Conservation (phyloP, 2,888 invertebrate genomes). For the Melipona beecheii region DNA sequence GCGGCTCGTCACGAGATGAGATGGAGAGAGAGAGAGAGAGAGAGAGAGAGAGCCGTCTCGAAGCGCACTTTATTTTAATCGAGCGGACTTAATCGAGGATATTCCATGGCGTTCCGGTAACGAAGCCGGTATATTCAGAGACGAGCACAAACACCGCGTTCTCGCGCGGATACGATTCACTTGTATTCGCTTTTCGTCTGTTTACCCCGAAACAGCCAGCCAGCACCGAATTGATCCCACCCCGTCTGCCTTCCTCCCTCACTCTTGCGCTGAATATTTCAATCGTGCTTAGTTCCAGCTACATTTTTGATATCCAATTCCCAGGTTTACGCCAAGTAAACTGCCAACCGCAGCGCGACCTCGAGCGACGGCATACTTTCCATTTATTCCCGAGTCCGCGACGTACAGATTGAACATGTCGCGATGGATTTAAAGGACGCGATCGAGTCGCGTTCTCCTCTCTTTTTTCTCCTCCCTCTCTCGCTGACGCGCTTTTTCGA, state of each 20-base stretch:
- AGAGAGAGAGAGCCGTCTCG: background rate
- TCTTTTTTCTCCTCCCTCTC: background rate
- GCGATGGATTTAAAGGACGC: slow-evolving; percentile 19
- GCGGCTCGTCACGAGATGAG: background rate
- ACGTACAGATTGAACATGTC: slow-evolving; percentile 38
- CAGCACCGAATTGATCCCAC: slow-evolving; percentile 45
- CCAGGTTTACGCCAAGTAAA: slow-evolving; percentile 68
- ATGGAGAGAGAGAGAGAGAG: no score
- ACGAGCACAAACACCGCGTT: background rate
- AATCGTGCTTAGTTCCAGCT: slow-evolving; percentile 75
- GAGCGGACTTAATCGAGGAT: slow-evolving; percentile 48
- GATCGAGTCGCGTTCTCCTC: background rate
- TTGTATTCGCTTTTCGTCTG: background rate
- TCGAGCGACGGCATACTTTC: background rate
- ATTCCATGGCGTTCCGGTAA: slow-evolving; percentile 22
- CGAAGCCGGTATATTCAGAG: slow-evolving; percentile 24
- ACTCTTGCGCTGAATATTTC: slow-evolving; percentile 75
- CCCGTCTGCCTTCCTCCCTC: slow-evolving; percentile 10
- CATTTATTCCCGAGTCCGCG: background rate
- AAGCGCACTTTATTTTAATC: slow-evolving; percentile 47
- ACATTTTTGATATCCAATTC: slow-evolving; percentile 82
- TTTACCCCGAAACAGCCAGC: slow-evolving; percentile 24
- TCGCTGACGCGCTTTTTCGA: background rate
- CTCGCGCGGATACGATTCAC: background rate
- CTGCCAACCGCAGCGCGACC: slow-evolving; percentile 19